Evolutionary conservation across 2,113 vertebrate species (phyloP).

Genomic region (Sterna hirundo): DNA sequence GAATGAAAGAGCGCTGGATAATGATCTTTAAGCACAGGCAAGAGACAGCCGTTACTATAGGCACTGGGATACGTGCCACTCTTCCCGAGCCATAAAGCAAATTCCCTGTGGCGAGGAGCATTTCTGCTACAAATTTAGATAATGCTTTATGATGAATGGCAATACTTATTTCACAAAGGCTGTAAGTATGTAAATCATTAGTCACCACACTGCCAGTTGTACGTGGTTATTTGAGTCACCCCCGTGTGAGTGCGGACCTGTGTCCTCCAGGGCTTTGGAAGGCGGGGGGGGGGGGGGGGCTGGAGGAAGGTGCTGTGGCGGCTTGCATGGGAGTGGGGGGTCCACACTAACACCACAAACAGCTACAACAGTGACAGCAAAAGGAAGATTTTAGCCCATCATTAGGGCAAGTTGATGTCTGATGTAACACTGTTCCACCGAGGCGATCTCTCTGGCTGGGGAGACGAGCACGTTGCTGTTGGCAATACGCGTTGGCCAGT

Average conservation of each 20-base stretch:
- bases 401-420: background rate
- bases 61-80: background rate
- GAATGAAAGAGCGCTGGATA: constrained; percentile 55
- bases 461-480: background rate
- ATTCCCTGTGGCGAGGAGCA: background rate
- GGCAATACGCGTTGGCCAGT: accelerated
- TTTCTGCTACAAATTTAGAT: constrained; percentile 5
- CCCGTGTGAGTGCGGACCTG: background rate
- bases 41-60: background rate
- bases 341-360: background rate
- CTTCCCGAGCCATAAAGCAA: background rate
- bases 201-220: background rate
- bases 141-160: background rate
- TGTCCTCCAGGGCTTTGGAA: no score
- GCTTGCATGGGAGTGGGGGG: background rate
- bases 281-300: no score
- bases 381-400: background rate
- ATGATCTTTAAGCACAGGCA: constrained; percentile 45
- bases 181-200: background rate
- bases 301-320: background rate
- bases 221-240: background rate
- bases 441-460: background rate
- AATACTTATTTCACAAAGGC: background rate
- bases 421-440: accelerated
- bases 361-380: background rate